Conservation (phyloP, 2,797 vertebrate genomes). For the Pangasius sanitwongsei region DNA sequence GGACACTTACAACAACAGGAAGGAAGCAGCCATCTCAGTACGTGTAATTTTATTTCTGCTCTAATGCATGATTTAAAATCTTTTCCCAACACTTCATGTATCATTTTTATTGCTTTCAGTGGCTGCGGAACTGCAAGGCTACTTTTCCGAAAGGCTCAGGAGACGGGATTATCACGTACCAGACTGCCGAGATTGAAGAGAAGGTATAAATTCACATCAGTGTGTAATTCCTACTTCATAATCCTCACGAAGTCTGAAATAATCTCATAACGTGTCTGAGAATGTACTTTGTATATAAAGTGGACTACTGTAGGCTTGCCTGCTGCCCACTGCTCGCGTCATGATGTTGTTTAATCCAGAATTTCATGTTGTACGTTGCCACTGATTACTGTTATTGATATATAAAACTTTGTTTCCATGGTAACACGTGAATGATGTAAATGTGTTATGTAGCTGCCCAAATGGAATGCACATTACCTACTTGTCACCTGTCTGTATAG, state of each 20-base stretch:
- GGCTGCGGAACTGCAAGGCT: constrained; percentile 91
- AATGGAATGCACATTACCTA: neutral
- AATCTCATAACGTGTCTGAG: neutral
- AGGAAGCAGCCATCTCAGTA: constrained; percentile 91
- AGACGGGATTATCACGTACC: constrained; percentile 84
- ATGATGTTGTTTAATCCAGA: neutral
- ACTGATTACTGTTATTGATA: neutral
- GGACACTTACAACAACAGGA: constrained; percentile 96
- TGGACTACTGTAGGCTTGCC: neutral
- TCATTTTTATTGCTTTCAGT: constrained; percentile 70
- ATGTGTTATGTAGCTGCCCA: neutral
- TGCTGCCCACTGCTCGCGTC: neutral
- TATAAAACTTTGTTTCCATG: neutral
- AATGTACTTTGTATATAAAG: neutral
- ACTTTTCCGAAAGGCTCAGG: constrained; percentile 83
- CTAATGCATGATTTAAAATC: neutral
- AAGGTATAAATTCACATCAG: constrained; percentile 78
- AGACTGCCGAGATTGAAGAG: constrained; percentile 88
- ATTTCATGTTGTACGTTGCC: neutral
- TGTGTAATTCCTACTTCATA: neutral
- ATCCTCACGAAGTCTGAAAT: neutral
- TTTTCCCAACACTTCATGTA: neutral
- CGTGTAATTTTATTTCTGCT: neutral
- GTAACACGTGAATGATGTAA: neutral
- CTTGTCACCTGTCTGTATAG: constrained; percentile 6